Evolutionary conservation across 2,113 vertebrate genomes (phyloP).

Genomic region (Prolemur simus): DNA sequence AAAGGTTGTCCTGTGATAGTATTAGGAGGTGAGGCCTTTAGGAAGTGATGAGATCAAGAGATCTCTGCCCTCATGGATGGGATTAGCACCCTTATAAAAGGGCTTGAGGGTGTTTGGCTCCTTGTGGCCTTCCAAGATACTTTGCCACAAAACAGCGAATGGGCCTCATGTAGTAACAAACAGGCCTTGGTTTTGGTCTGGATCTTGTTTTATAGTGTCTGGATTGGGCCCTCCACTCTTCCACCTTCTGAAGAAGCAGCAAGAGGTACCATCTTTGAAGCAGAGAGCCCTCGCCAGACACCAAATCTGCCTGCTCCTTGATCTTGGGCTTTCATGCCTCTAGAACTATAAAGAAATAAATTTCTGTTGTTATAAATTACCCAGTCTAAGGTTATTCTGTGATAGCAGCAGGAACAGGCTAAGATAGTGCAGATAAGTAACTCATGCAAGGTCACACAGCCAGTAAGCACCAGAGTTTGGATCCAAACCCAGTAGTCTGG

Average conservation of each 20-base stretch:
- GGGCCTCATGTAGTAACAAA: too few species aligned
- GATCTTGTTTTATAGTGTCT: too few species aligned
- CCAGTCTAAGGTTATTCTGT: background rate
- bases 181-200: too few species aligned
- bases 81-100: background rate
- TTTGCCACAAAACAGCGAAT: too few species aligned
- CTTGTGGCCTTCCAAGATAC: background rate
- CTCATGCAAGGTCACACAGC: background rate
- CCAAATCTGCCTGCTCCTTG: background rate
- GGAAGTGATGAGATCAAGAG: background rate
- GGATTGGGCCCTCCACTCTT: background rate
- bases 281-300: background rate
- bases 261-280: background rate
- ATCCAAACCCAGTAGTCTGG: background rate
- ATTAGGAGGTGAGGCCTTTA: background rate
- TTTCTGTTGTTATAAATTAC: background rate
- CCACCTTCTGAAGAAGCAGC: background rate
- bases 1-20: background rate
- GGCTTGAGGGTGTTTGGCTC: background rate
- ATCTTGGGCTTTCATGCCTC: background rate
- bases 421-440: background rate
- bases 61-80: background rate
- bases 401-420: background rate
- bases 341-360: background rate
- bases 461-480: background rate